These are phyloP conservation scores for Acronicta aceris DNA, from an alignment of 2,888 invertebrate genomes.

Conservation along the genomic window DNA sequence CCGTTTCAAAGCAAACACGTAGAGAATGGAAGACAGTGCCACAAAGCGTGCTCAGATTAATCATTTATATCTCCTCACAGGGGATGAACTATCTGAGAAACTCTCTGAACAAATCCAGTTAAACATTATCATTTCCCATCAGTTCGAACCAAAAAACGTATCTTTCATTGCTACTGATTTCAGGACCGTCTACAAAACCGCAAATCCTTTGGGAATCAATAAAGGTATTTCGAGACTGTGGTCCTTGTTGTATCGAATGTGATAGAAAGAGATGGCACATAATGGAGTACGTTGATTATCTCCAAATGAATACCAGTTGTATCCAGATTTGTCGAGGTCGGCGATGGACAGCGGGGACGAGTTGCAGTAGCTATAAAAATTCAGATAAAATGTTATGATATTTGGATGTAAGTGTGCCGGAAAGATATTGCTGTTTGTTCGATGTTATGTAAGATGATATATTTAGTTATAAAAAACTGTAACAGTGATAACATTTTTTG, in stretches of 20 bases:
- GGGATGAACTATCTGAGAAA: conserved; percentile 14
- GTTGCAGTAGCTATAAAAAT: conserved; percentile 36
- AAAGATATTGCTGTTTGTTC: conserved; percentile 24
- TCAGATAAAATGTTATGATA: conserved; percentile 33
- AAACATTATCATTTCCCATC: conserved; percentile 9
- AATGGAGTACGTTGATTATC: conserved; percentile 68
- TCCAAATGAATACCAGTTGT: conserved; percentile 81
- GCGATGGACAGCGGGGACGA: conserved; percentile 32
- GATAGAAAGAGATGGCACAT: conserved; percentile 47
- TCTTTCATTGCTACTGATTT: conserved; percentile 23
- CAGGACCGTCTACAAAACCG: conserved; percentile 25
- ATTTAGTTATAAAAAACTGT: conserved; percentile 6
- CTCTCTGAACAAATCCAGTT: conserved; percentile 18
- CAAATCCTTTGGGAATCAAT: conserved; percentile 55
- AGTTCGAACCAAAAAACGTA: conserved; percentile 2
- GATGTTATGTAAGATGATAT: neutral
- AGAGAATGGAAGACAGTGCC: conserved; percentile 34
- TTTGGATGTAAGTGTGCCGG: conserved; percentile 26
- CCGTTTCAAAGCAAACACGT: too few species aligned
- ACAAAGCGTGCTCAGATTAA: conserved; percentile 38
- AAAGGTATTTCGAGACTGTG: conserved; percentile 31
- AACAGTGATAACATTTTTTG: neutral
- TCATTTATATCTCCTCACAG: conserved; percentile 39
- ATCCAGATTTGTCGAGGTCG: conserved; percentile 76
- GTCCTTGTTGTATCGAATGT: conserved; percentile 34